Evolutionary conservation across 2,113 vertebrate genomes (phyloP), one percentile per base, ranked within the genome.

Genomic region (Hippoglossus stenolepis): DNA sequence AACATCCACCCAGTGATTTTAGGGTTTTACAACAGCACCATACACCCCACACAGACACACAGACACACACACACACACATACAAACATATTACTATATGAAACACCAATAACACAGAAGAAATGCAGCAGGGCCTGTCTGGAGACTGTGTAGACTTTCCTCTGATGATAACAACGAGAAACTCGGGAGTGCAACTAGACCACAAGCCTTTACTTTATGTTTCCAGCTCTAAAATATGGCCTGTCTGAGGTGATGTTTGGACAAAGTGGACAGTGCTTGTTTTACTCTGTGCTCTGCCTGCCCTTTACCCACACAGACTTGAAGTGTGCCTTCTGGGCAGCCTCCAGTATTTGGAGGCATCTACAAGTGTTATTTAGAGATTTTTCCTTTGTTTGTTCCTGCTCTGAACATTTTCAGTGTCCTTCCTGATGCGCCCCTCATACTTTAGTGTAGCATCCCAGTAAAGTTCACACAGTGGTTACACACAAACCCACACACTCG

Each of bases 311-410:
- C 89, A 91, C 86, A 85, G 84, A 94, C 92, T 91, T 78, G 45
- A 65, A 70, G 89, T 92, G 93, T 92, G 91, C 90, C 90, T 90
- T 91, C 23, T 45, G 86, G 87, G 87, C 76, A 73, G 77, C 43
- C 61, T 49, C 83, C 66, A 80, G 78, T 63, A 65, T 65, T 61
- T 69, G 73, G 77, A 80, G 35, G 76, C 82, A 71, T 85, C 63
- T 75, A 83, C 64, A 78, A 87, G 57, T 43, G 20, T 88, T 87
- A 69, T 83, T 68, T 90, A 84, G 77, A 73, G 72, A 63, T 71
- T 81, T 85, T 83, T 69, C 20, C 78, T 82, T 79, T 71, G n/a
- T 67, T 62, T 6, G 3, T 82, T 76, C 57, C 56, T 47, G 74
- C 47, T 75, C 68, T 23, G 53, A 77, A 89, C 61, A 73, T 85